phyloP scores from a whole-genome alignment of 2,113 vertebrate species.

The Egretta garzetta region DNA sequence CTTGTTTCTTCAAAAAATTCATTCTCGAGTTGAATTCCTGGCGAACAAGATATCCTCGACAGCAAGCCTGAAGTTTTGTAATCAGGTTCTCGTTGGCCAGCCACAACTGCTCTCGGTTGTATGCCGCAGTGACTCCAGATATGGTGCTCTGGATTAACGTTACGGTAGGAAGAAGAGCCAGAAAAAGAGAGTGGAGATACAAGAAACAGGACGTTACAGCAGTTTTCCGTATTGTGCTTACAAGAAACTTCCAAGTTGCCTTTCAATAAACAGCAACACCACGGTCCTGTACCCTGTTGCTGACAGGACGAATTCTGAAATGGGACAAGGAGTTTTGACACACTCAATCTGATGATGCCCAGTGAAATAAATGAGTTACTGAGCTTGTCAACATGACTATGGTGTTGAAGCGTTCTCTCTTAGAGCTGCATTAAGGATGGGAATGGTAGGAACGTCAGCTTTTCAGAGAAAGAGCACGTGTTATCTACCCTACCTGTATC shows the following conservation, averaged over 20 bases:
- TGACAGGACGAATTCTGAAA: not conserved
- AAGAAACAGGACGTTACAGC: not conserved
- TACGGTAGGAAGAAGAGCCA: not conserved
- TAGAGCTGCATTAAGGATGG: not conserved
- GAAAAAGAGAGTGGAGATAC: not conserved
- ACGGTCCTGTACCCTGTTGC: not conserved
- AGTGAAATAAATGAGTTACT: not conserved
- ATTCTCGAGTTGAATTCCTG: conserved; percentile 83
- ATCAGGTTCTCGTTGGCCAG: conserved; percentile 93
- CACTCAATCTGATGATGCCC: not conserved
- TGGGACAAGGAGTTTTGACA: not conserved
- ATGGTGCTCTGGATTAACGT: conserved; percentile 78
- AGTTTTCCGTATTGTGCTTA: not conserved
- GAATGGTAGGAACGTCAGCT: not conserved
- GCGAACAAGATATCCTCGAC: conserved; percentile 90
- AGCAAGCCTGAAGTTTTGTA: conserved; percentile 89
- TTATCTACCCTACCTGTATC: conserved; percentile 85
- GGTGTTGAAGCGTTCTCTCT: not conserved
- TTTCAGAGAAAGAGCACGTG: not conserved
- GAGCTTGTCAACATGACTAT: not conserved
- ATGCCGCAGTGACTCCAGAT: conserved; percentile 92
- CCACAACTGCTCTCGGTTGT: conserved; percentile 97
- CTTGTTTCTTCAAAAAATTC: conserved; percentile 87
- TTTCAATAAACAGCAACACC: not conserved
- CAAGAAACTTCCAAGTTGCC: not conserved